These are phyloP conservation scores for Gymnogyps californianus DNA, from an alignment of 2,113 vertebrate genomes.

Conservation along the genomic window DNA sequence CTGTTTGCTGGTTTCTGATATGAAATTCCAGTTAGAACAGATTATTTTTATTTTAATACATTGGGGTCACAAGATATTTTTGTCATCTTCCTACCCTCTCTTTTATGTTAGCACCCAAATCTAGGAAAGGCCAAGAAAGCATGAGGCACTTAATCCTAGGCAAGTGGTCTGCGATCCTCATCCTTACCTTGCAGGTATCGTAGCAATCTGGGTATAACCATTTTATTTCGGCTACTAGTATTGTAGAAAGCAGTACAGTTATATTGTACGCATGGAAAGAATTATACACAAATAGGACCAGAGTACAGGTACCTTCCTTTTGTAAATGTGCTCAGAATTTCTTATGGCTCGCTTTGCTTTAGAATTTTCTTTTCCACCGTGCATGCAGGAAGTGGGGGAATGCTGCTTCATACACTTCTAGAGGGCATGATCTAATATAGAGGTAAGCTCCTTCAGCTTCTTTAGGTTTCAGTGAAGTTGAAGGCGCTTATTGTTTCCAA, in stretches of 20 bases:
- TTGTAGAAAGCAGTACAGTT: neutral
- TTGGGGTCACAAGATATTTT: neutral
- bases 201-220: neutral
- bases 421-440: neutral
- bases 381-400: neutral
- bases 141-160: neutral
- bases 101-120: neutral
- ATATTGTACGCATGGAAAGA: constrained; percentile 9
- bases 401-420: neutral
- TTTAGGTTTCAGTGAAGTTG: neutral
- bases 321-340: constrained; percentile 35
- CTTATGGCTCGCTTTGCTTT: constrained; percentile 10
- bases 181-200: neutral
- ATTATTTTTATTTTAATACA: constrained; percentile 7
- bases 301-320: neutral
- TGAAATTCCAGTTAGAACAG: constrained; percentile 50
- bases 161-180: neutral
- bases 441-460: neutral
- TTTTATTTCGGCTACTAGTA: neutral
- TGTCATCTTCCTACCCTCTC: neutral
- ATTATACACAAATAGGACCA: constrained; percentile 36
- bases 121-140: neutral
- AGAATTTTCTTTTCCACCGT: constrained; percentile 38
- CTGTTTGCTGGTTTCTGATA: constrained; percentile 61
- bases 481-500: neutral